phyloP scores from a whole-genome alignment of 2,797 vertebrate species.

The Neomorphus geoffroyi region DNA sequence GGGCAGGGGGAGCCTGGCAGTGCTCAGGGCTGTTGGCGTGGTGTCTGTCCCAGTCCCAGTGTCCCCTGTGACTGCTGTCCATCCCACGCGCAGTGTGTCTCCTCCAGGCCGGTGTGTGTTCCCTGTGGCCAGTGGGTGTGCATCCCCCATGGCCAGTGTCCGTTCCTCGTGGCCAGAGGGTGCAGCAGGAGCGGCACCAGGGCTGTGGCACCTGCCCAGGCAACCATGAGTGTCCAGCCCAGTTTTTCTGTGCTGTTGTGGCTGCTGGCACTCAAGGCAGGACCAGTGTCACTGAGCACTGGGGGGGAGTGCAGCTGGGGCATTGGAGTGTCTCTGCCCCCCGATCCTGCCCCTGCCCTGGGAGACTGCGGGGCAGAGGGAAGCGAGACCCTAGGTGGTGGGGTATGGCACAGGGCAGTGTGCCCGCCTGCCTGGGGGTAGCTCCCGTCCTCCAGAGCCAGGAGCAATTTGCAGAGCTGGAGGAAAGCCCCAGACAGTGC shows the following conservation, averaged over 20 bases:
- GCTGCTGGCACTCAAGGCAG: background rate
- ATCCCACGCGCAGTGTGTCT: background rate
- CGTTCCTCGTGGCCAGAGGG: rapidly evolving
- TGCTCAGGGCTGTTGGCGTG: rapidly evolving
- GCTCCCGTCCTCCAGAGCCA: background rate
- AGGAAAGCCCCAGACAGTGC: background rate
- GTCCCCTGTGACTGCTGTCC: background rate
- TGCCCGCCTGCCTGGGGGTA: background rate
- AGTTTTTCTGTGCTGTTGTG: background rate
- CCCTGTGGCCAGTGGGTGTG: background rate
- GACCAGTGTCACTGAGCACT: background rate
- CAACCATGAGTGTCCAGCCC: background rate
- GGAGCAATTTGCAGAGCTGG: background rate
- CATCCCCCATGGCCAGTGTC: background rate
- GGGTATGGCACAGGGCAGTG: background rate
- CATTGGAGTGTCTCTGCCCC: background rate
- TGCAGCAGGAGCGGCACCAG: background rate
- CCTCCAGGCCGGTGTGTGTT: background rate
- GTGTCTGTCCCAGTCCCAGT: no score
- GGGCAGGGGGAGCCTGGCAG: background rate
- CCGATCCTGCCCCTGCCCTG: background rate
- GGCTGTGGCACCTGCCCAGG: background rate
- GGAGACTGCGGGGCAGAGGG: background rate
- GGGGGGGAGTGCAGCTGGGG: background rate
- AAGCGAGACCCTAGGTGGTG: rapidly evolving